Conservation (phyloP, 2,888 invertebrate species). For the Proisotoma minuta region DNA sequence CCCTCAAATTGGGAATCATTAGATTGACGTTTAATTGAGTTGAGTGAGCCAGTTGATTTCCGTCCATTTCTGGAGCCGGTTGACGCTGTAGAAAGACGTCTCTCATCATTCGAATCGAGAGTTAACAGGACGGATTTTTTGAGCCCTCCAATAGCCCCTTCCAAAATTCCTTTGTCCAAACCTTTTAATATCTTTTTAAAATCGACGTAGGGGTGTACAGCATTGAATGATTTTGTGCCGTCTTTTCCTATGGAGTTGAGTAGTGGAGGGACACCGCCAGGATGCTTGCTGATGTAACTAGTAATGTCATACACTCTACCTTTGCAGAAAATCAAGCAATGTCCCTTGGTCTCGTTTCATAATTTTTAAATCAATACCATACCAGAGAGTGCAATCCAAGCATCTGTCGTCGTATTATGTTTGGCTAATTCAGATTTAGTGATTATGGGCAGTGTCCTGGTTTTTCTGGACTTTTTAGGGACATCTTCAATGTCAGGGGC, state of each 20-base stretch:
- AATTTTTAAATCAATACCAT: background rate
- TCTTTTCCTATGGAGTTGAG: background rate
- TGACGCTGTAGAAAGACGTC: too few species aligned
- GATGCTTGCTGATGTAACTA: background rate
- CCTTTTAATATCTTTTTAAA: background rate
- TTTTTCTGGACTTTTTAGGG: too few species aligned
- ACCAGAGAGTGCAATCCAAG: background rate
- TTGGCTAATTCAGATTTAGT: background rate
- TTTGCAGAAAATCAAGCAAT: background rate
- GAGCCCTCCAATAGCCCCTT: too few species aligned
- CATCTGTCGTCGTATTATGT: background rate
- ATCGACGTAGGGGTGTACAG: background rate
- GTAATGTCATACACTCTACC: background rate
- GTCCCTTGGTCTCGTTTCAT: too few species aligned
- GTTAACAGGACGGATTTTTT: too few species aligned
- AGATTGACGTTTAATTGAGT: too few species aligned
- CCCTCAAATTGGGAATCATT: too few species aligned
- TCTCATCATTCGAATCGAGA: too few species aligned
- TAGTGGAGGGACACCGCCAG: background rate
- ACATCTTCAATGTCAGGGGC: too few species aligned
- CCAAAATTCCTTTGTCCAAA: background rate
- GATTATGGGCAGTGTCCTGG: background rate
- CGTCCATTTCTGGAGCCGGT: too few species aligned
- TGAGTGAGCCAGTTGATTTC: too few species aligned
- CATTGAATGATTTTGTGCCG: background rate